A percentile compares a stretch with the other conserved stretches of the same genome.
These are phyloP conservation scores for Eleginops maclovinus DNA, from an alignment of 2,113 vertebrate species.

Conservation along the genomic window DNA sequence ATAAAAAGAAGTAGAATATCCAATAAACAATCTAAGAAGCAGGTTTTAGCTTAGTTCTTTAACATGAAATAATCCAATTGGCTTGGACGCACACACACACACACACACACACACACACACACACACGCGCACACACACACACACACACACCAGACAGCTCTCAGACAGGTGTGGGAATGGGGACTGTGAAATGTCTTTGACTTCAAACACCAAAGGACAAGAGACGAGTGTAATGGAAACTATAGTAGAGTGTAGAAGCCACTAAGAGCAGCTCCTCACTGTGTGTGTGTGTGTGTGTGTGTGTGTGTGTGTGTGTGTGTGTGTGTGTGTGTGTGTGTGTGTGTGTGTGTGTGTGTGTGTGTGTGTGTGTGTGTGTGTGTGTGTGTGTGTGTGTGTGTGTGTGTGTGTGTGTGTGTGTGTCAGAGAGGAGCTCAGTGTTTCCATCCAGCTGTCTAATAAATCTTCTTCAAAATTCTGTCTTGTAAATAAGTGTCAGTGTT, in stretches of 20 bases:
- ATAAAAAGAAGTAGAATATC: no score
- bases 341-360: neutral
- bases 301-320: neutral
- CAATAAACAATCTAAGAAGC: no score
- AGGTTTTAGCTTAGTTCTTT: neutral
- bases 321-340: no score
- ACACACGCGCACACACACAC: neutral
- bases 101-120: neutral
- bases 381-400: neutral
- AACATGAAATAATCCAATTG: neutral
- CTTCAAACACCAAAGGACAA: conserved; percentile 11
- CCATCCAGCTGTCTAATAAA: conserved; percentile 12
- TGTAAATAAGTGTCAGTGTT: conserved; percentile 18
- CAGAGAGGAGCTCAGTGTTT: no score
- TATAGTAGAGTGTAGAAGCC: neutral
- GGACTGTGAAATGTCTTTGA: neutral
- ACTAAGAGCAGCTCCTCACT: conserved; percentile 1
- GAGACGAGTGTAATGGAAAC: neutral
- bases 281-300: neutral
- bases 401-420: neutral
- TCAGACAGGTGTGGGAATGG: conserved; percentile 2
- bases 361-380: neutral
- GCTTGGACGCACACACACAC: neutral
- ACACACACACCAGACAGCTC: neutral
- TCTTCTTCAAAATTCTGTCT: neutral